Conservation (phyloP, 35 echinoderm and acorn worm species). For the Heliocidaris erythrogramma region DNA sequence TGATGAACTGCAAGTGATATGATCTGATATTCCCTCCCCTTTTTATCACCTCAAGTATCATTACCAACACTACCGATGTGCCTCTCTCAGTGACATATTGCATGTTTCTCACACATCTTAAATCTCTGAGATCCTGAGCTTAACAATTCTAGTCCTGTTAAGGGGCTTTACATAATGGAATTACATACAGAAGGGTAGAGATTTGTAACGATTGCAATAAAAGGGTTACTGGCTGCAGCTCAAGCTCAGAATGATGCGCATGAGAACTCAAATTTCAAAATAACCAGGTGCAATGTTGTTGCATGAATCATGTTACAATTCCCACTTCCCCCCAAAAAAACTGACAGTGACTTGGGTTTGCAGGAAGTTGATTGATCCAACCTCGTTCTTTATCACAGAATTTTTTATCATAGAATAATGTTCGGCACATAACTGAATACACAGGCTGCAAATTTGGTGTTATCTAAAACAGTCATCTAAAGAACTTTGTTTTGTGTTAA, state of each 20-base stretch:
- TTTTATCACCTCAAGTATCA: background rate
- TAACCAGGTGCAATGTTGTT: slow-evolving; percentile 16
- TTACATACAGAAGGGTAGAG: background rate
- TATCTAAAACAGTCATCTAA: too few species aligned
- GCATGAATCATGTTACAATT: slow-evolving; percentile 2
- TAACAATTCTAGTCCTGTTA: background rate
- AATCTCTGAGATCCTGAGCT: background rate
- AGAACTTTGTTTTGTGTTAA: too few species aligned
- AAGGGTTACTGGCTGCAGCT: background rate
- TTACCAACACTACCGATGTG: background rate
- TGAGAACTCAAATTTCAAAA: slow-evolving; percentile 6
- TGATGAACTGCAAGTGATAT: background rate
- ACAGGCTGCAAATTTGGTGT: too few species aligned
- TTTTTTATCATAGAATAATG: too few species aligned
- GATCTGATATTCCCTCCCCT: background rate
- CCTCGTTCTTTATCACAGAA: background rate
- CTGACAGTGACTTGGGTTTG: background rate
- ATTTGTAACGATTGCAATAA: background rate
- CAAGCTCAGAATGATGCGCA: background rate
- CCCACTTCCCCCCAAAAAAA: background rate
- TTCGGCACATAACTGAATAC: too few species aligned
- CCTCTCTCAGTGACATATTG: background rate
- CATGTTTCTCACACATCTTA: background rate
- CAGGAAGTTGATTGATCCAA: background rate
- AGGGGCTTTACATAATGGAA: background rate